Evolutionary conservation across 30 jellyfish, hydroid and myxozoan genomes (phyloP).

Genomic region (Nemopilema nomurai): DNA sequence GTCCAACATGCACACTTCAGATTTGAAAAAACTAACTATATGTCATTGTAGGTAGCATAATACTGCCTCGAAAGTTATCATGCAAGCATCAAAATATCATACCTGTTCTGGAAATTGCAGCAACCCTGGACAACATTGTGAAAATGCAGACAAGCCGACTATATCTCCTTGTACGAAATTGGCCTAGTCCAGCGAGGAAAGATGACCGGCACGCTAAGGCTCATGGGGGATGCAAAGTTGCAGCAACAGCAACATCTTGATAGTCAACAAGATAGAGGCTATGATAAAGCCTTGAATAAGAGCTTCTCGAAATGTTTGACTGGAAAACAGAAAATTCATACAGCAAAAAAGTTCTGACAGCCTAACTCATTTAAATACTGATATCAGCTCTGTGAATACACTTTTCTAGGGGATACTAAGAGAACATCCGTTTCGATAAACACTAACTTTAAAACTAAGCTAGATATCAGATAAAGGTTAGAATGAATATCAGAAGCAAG

Average conservation of each 20-base stretch:
- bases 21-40: not conserved
- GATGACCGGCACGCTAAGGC: slow-evolving; percentile 30
- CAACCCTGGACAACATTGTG: slow-evolving; percentile 55
- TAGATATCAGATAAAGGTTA: no score
- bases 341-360: no score
- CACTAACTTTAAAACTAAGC: no score
- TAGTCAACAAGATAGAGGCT: not conserved
- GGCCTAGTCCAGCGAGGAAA: slow-evolving; percentile 73
- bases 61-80: not conserved
- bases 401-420: no score
- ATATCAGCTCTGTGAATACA: no score
- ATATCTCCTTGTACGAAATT: slow-evolving; percentile 11
- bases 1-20: no score
- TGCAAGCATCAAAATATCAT: not conserved
- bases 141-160: not conserved
- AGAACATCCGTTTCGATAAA: no score
- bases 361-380: no score
- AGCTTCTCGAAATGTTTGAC: no score
- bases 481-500: no score
- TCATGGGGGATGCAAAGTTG: slow-evolving; percentile 30
- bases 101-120: slow-evolving; percentile 47
- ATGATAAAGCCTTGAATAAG: not conserved
- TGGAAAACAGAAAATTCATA: no score
- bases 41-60: not conserved
- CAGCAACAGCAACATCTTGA: not conserved